Evolutionary conservation across 1,140 invertebrate genomes (phyloP).

Genomic region (Drosophila sproati): DNA sequence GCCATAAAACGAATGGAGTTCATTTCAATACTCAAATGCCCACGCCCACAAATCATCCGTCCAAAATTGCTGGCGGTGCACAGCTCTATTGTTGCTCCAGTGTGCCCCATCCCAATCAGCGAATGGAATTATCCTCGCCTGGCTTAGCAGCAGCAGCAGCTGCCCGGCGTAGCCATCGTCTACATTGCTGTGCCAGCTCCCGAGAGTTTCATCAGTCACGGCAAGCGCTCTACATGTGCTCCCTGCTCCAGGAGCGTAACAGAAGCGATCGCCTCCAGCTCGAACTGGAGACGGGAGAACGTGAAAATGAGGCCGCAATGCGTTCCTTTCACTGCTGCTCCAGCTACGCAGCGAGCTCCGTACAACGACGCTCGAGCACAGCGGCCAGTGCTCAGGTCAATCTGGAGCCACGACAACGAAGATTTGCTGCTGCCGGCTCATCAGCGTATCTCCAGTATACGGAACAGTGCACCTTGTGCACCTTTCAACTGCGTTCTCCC

Average conservation of each 20-base stretch:
- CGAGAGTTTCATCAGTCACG: slow-evolving; percentile 72
- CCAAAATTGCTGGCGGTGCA: slow-evolving; percentile 52
- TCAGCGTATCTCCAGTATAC: slow-evolving; percentile 74
- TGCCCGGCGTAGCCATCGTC: slow-evolving; percentile 12
- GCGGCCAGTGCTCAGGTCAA: slow-evolving; percentile 59
- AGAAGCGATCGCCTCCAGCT: slow-evolving; percentile 30
- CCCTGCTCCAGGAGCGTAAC: slow-evolving; percentile 67
- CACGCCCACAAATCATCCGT: slow-evolving; percentile 62
- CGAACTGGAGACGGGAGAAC: slow-evolving; percentile 21
- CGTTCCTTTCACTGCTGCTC: slow-evolving; percentile 82
- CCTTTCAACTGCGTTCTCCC: slow-evolving; percentile 70
- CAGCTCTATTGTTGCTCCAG: slow-evolving; percentile 80
- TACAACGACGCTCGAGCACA: slow-evolving; percentile 71
- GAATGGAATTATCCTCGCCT: slow-evolving; percentile 11
- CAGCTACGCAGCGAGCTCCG: slow-evolving; percentile 63
- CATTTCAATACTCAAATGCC: slow-evolving; percentile 52
- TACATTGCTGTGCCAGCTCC: slow-evolving; percentile 81
- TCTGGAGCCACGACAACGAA: slow-evolving; percentile 51
- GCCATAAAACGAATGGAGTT: slow-evolving; percentile 43
- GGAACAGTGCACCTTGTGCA: slow-evolving; percentile 82
- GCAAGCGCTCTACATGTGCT: slow-evolving; percentile 80
- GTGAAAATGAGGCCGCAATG: slow-evolving; percentile 9
- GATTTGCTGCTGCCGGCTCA: neutral
- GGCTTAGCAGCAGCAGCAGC: slow-evolving; percentile 14
- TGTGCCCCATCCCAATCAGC: slow-evolving; percentile 68